Base-by-base conservation (phyloP, 2,888 invertebrate genomes). In the Limulus polyphemus region DNA sequence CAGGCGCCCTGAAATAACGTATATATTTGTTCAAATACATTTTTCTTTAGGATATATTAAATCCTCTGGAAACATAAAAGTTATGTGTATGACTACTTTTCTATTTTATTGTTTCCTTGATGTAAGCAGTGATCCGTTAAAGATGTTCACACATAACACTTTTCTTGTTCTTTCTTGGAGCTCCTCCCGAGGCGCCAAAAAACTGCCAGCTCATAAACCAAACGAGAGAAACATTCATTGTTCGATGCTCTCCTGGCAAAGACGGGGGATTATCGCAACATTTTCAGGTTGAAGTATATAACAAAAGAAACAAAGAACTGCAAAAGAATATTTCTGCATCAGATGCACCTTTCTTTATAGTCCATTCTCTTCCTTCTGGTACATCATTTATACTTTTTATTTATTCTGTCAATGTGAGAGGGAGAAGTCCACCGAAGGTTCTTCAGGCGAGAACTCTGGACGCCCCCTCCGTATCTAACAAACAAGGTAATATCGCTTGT, bases 151-250 rank as follows among this genome's bases (percentile, higher is more conserved):
- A 5, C 7, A 32, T 32, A 32, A 32, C n/a, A n/a, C 3, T 32
- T 32, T 32, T 32, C 32, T 32, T 32, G 32, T 32, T 32, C 32
- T 0, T 32, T 32, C 32, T 7, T 32, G 3, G 80, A 90, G 92
- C 91, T 74, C 87, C 89, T 56, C 92, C 92, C 10, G 90, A 90
- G 75, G 86, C 89, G 60, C 81, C 91, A 61, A 84, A 87, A 74
- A 92, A 92, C 78, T 92, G 92, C 77, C 84, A 87, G 14, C 84
- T 91, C 48, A 84, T 85, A 61, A 92, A 92, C 78, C 88, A 90
- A 77, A 91, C 90, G 61, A 81, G 83, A 67, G 88, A 90, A 74
- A 85, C 89, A 0, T 75, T 92, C 63, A 84, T 86, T 75, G 87
- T 92, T 57, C 88, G 90, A 69, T 92, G 92, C 76, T 82, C 85